Evolutionary conservation across 2,797 vertebrate species (phyloP), one percentile per base, ranked within the genome.

Genomic region (Galaxias olidus): DNA sequence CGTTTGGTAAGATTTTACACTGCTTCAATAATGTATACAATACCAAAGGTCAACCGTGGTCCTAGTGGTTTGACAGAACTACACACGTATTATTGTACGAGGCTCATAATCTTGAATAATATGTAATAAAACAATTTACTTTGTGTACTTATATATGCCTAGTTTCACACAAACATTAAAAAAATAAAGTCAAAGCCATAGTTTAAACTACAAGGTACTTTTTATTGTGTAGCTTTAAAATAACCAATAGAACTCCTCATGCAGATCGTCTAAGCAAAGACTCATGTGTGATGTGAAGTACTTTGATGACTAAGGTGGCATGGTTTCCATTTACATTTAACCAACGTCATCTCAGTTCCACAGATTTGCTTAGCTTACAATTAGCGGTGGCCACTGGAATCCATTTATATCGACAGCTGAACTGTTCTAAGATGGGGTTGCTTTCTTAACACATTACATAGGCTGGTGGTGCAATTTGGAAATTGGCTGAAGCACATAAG

Each of bases 211-310:
- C 62, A 84, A 76, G 65, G 67, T 61, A 65, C 54, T 78, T 83
- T 84, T 82, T 81, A 82, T 84, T 49, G 78, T 77, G 54, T 54
- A 48, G 14, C 61, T 68, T 65, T 66, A 69, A 42, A 80, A 66
- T 81, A 73, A 80, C 59, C 61, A 76, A 54, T 53, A 65, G 41
- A 74, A 59, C 64, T 62, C 52, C 54, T 79, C 80, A 84, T 87
- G 84, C 79, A 83, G 72, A 58, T 72, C 17, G 59, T 72, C 41
- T 49, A 59, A 74, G 61, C 65, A 80, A 69, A 68, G 64, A 67
- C 51, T 30, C 47, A 68, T 56, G 8, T 74, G 61, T 13, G 59
- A 44, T n/a, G 46, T 51, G 56, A 62, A 55, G 59, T 56, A 63
- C 30, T 63, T 59, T 56, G 73, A 61, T 57, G 57, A 59, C 49